Evolutionary conservation across 2,888 invertebrate genomes (phyloP).

Genomic region (Xanthia togata): DNA sequence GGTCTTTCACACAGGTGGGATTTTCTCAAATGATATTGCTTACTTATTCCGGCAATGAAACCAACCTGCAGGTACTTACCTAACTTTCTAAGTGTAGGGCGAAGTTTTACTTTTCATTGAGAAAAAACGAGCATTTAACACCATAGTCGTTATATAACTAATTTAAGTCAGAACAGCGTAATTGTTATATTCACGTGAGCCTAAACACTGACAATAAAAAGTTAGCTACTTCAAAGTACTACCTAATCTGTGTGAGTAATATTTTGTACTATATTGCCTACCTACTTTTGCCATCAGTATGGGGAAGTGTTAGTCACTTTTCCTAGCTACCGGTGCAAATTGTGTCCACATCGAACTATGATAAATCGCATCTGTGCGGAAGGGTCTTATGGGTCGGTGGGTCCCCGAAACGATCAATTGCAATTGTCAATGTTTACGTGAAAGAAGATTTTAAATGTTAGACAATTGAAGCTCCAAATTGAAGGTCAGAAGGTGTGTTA

Average conservation of each 20-base stretch:
- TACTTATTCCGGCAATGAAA: not conserved
- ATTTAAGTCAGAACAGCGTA: not conserved
- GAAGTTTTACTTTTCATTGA: not conserved
- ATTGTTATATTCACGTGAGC: not conserved
- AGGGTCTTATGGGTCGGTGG: not conserved
- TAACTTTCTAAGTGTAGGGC: not conserved
- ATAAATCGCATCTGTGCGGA: slow-evolving; percentile 29
- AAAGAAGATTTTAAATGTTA: not conserved
- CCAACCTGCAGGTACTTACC: not conserved
- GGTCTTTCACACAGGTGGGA: slow-evolving; percentile 30
- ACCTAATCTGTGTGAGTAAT: not conserved
- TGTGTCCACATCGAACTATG: not conserved
- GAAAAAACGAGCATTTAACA: not conserved
- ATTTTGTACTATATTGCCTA: not conserved
- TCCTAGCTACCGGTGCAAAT: not conserved
- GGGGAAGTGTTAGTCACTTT: not conserved
- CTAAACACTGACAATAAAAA: slow-evolving; percentile 1
- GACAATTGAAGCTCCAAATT: no score
- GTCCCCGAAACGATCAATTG: not conserved
- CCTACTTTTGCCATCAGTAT: not conserved
- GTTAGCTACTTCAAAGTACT: not conserved
- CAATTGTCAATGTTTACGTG: not conserved
- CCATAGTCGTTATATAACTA: not conserved
- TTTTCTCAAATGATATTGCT: slow-evolving; percentile 7
- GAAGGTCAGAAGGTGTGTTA: no score